Conservation (phyloP, 2,113 vertebrate genomes). For the Chaenocephalus aceratus region DNA sequence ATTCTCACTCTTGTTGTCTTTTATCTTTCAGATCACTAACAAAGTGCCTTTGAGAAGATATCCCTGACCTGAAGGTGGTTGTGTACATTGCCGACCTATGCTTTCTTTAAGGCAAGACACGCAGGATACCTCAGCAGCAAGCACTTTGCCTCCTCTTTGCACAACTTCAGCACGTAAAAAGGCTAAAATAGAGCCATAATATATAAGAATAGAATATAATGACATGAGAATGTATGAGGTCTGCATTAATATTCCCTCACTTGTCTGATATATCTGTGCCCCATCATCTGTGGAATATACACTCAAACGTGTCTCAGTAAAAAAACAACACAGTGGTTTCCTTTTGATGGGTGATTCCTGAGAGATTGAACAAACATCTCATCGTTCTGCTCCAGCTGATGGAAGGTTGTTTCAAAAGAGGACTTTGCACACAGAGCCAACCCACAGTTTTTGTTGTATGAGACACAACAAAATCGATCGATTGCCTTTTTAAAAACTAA, state of each 20-base stretch:
- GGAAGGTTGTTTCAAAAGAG: slow-evolving; percentile 61
- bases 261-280: slow-evolving; percentile 74
- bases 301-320: slow-evolving; percentile 71
- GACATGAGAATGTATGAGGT: slow-evolving; percentile 70
- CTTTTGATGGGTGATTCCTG: slow-evolving; percentile 74
- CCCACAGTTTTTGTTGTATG: slow-evolving; percentile 29
- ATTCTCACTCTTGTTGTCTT: slow-evolving; percentile 5
- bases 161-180: slow-evolving; percentile 64
- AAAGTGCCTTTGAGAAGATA: slow-evolving; percentile 90
- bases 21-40: slow-evolving; percentile 84
- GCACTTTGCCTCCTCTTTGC: slow-evolving; percentile 78
- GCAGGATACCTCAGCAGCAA: slow-evolving; percentile 80
- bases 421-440: slow-evolving; percentile 38
- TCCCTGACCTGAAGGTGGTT: slow-evolving; percentile 75
- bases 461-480: slow-evolving; percentile 12
- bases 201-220: slow-evolving; percentile 61
- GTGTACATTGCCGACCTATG: slow-evolving; percentile 57
- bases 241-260: slow-evolving; percentile 73
- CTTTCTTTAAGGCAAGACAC: slow-evolving; percentile 76
- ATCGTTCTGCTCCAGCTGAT: slow-evolving; percentile 69
- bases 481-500: slow-evolving; percentile 15
- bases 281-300: slow-evolving; percentile 64
- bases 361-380: slow-evolving; percentile 52
- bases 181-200: slow-evolving; percentile 43
- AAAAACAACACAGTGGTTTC: slow-evolving; percentile 74